A percentile compares a stretch with the other conserved stretches of the same genome.
These are phyloP conservation scores for Eretmochelys imbricata DNA, from an alignment of 2,113 vertebrate species.

Conservation along the genomic window DNA sequence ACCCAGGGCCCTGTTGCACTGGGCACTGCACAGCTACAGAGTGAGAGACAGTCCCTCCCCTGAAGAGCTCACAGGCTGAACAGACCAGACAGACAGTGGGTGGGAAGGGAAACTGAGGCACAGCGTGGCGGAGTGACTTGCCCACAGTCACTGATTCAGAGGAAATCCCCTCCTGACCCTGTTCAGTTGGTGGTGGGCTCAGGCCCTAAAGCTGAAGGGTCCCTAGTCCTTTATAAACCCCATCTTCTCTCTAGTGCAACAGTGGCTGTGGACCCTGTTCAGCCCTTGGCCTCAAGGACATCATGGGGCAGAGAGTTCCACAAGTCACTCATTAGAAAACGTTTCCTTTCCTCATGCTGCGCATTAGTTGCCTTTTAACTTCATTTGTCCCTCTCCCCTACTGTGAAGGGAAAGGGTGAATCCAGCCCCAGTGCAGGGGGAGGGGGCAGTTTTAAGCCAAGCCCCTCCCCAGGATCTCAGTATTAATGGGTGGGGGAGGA, in stretches of 20 bases:
- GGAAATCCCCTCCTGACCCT: neutral
- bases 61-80: neutral
- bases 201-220: neutral
- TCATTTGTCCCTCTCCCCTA: neutral
- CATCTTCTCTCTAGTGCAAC: neutral
- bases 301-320: neutral
- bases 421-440: neutral
- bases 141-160: neutral
- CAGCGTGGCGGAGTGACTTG: neutral
- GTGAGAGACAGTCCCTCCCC: neutral
- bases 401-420: neutral
- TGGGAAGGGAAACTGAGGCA: neutral
- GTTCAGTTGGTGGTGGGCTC: neutral
- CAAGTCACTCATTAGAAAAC: neutral
- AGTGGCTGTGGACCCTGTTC: neutral
- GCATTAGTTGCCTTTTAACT: neutral
- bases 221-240: neutral
- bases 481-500: neutral
- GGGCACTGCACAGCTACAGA: neutral
- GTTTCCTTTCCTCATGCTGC: neutral
- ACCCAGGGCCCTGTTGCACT: neutral
- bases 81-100: neutral
- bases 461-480: neutral
- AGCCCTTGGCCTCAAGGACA: neutral
- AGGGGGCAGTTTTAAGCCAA: too few species aligned